Percentiles rank a stretch among this genome's conserved stretches.
Evolutionary conservation across 2,113 vertebrate genomes (phyloP).

Genomic region (Sinocyclocheilus grahami): DNA sequence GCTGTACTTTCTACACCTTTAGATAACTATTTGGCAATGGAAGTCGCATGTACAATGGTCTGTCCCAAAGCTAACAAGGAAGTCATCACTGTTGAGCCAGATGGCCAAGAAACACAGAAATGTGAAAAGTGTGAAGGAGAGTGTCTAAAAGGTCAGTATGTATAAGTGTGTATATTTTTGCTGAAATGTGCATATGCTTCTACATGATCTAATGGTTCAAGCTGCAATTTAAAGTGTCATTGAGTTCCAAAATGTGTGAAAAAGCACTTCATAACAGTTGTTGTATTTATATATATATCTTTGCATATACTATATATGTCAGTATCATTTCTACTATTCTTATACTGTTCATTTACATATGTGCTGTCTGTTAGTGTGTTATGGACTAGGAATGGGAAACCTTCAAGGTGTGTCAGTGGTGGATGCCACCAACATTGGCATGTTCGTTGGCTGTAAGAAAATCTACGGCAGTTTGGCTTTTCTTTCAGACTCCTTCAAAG

Average conservation of each 20-base stretch:
- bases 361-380: constrained; percentile 80
- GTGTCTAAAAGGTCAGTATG: constrained; percentile 82
- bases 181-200: neutral
- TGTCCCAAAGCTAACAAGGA: constrained; percentile 88
- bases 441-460: constrained; percentile 87
- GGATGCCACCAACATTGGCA: constrained; percentile 83
- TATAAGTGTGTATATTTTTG: too few species aligned
- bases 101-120: constrained; percentile 79
- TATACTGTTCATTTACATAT: neutral
- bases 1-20: constrained; percentile 9
- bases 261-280: neutral
- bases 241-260: neutral
- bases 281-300: neutral
- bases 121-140: constrained; percentile 90
- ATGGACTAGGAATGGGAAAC: constrained; percentile 86
- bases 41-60: constrained; percentile 88
- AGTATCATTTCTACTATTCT: neutral
- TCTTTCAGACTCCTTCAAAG: constrained; percentile 82
- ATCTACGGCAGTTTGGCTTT: constrained; percentile 94
- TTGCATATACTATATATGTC: neutral
- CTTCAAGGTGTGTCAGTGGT: constrained; percentile 79
- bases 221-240: neutral
- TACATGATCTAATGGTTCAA: neutral
- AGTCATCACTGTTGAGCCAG: constrained; percentile 71
- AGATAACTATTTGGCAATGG: constrained; percentile 93